Conservation (phyloP, 1,140 invertebrate species). For the Anastrepha ludens region DNA sequence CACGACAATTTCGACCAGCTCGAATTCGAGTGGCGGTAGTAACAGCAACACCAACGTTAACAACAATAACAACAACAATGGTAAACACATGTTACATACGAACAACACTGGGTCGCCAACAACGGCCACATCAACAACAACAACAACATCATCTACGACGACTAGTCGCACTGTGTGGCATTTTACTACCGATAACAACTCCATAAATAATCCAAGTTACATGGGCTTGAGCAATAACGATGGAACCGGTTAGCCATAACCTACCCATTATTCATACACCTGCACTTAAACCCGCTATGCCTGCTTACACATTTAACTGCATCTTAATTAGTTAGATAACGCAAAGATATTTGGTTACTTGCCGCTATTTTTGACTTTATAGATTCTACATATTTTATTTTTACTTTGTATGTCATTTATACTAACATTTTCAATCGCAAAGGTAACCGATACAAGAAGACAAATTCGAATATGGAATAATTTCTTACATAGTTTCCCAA, state of each 20-base stretch:
- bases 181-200: constrained; percentile 69
- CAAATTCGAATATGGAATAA: too few relatives aligned
- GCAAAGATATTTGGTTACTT: too few relatives aligned
- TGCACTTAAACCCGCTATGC: background rate
- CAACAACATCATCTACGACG: constrained; percentile 37
- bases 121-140: constrained; percentile 46
- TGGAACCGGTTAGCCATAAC: constrained; percentile 63
- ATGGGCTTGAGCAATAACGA: constrained; percentile 73
- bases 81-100: constrained; percentile 55
- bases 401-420: too few relatives aligned
- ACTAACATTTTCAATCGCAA: too few relatives aligned
- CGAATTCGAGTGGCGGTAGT: constrained; percentile 55
- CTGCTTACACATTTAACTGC: constrained; percentile 26
- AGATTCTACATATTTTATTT: background rate
- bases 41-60: constrained; percentile 48
- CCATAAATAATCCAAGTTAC: constrained; percentile 74
- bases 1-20: constrained; percentile 53
- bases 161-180: constrained; percentile 72
- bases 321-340: background rate
- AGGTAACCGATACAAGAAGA: too few relatives aligned
- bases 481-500: too few relatives aligned
- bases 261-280: constrained; percentile 19
- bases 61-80: constrained; percentile 57
- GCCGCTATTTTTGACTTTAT: too few relatives aligned
- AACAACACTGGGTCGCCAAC: constrained; percentile 53